phyloP scores from a whole-genome alignment of 2,113 vertebrate species.

The Camelus bactrianus region DNA sequence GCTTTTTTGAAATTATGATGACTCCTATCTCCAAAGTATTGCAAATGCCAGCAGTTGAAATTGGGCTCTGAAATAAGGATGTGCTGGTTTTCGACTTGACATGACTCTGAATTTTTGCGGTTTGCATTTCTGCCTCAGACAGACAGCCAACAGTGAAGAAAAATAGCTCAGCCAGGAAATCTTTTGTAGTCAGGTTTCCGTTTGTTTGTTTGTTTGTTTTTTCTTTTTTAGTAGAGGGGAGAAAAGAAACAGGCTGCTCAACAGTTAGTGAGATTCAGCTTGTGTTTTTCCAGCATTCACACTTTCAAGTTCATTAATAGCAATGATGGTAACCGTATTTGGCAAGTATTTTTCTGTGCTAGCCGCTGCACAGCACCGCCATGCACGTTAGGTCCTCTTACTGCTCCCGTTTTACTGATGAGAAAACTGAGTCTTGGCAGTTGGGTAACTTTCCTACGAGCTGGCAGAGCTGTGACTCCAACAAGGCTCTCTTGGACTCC shows the following conservation, averaged over 20 bases:
- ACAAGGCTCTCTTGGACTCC: not conserved
- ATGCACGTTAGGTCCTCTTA: not conserved
- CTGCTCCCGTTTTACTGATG: not conserved
- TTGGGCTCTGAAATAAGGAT: not conserved
- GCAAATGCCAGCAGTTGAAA: not conserved
- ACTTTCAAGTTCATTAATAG: not conserved
- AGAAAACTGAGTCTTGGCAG: not conserved
- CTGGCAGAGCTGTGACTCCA: not conserved
- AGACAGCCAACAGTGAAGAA: not conserved
- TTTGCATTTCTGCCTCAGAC: constrained; percentile 2
- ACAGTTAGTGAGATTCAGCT: not conserved
- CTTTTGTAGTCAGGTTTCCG: not conserved
- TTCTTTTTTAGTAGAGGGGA: not conserved
- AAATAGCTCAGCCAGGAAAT: not conserved
- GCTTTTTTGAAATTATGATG: constrained; percentile 5
- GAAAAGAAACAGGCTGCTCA: not conserved
- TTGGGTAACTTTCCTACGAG: not conserved
- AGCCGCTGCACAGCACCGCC: not conserved
- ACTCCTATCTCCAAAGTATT: constrained; percentile 15
- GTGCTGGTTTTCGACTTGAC: not conserved
- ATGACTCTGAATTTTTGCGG: not conserved
- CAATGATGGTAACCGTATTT: not conserved
- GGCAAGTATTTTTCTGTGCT: not conserved
- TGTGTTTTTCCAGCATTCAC: not conserved
- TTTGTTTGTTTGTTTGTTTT: not conserved